A percentile compares a stretch with the other conserved stretches of the same genome.
These are phyloP conservation scores for Ictalurus furcatus DNA, from an alignment of 2,113 vertebrate species.

Conservation along the genomic window DNA sequence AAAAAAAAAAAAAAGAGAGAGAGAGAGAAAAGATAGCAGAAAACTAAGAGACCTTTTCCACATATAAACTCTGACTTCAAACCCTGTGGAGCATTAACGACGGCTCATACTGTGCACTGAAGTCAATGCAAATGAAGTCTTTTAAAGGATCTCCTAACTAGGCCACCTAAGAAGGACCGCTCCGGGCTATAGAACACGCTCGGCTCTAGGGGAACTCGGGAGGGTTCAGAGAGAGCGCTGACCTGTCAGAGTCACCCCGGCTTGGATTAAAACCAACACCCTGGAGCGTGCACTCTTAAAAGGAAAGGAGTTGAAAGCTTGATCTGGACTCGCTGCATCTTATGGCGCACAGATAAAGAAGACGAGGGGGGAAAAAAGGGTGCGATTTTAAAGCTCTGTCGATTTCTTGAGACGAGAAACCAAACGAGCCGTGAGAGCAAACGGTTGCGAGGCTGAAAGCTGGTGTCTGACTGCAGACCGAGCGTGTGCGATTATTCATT, in stretches of 20 bases:
- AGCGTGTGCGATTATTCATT: constrained; percentile 38
- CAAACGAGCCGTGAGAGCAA: constrained; percentile 7
- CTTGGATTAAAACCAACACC: constrained; percentile 28
- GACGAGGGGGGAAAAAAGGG: neutral
- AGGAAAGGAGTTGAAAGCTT: neutral
- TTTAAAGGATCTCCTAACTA: constrained; percentile 32
- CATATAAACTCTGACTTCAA: neutral
- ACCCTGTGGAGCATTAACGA: constrained; percentile 1
- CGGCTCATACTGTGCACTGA: constrained; percentile 9
- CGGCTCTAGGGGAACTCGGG: neutral
- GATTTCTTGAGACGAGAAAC: constrained; percentile 8
- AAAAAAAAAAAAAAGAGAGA: neutral
- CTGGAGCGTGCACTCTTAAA: constrained; percentile 23
- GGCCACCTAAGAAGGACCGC: constrained; percentile 13
- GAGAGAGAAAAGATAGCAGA: neutral
- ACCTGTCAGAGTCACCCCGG: constrained; percentile 13
- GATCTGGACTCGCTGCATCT: constrained; percentile 19
- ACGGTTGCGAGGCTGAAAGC: constrained; percentile 26
- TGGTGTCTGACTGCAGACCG: constrained; percentile 11
- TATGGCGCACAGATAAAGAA: constrained; percentile 15
- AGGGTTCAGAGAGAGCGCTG: neutral
- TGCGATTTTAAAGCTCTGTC: constrained; percentile 32
- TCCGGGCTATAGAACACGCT: neutral
- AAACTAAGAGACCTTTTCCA: neutral
- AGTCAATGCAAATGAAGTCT: constrained; percentile 41